A percentile compares a stretch with the other conserved stretches of the same genome.
phyloP scores from a whole-genome alignment of 2,888 invertebrate species.

The Salticus scenicus region DNA sequence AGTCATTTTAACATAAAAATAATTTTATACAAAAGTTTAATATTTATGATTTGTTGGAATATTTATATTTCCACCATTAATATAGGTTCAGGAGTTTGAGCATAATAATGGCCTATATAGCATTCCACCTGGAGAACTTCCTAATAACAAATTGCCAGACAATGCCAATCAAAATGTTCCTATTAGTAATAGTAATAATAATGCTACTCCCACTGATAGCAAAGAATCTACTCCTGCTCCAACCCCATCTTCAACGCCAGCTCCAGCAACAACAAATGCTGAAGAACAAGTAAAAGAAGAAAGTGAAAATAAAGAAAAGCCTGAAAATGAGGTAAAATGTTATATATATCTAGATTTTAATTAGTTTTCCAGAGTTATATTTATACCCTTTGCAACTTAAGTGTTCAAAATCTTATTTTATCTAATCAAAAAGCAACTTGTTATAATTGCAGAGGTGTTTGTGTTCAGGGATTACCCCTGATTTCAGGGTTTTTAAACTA shows the following conservation, averaged over 20 bases:
- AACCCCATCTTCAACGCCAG: constrained; percentile 67
- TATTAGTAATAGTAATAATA: constrained; percentile 30
- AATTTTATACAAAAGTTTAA: no score
- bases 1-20: no score
- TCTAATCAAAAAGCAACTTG: no score
- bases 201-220: constrained; percentile 70
- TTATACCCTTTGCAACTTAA: no score
- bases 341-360: no score
- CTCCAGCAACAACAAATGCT: constrained; percentile 41
- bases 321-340: constrained; percentile 73
- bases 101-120: constrained; percentile 98
- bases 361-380: no score
- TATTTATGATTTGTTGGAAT: no score
- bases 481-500: no score
- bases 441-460: no score
- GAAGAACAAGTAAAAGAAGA: constrained; percentile 35
- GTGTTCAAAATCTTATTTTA: no score
- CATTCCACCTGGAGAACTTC: constrained; percentile 82
- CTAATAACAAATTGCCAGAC: constrained; percentile 27
- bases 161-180: constrained; percentile 20
- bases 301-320: constrained; percentile 71
- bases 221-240: constrained; percentile 71
- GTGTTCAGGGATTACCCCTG: no score
- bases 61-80: no score
- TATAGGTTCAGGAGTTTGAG: constrained; percentile 96